Percentiles rank a stretch among this genome's conserved stretches.
These are phyloP conservation scores for Octodon degus DNA, from an alignment of 2,113 vertebrate species.

Conservation along the genomic window DNA sequence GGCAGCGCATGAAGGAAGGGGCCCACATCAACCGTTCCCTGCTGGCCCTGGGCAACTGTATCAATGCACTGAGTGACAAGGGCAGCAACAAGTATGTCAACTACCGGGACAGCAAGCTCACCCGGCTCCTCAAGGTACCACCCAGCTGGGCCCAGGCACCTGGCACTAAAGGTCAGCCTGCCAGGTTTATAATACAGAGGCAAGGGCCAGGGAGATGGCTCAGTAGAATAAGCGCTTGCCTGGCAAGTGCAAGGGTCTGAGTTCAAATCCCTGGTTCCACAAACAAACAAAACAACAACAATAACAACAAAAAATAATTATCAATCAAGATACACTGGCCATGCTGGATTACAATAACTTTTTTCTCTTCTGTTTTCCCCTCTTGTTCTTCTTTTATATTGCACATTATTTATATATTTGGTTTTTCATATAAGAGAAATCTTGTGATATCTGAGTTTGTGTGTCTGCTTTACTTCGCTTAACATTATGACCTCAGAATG, in stretches of 20 bases:
- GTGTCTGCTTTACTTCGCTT: too few relatives aligned
- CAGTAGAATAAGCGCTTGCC: too few relatives aligned
- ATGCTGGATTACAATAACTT: too few relatives aligned
- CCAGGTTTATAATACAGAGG: not conserved
- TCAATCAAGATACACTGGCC: not conserved
- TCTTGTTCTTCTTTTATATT: too few relatives aligned
- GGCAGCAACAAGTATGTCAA: conserved; percentile 92
- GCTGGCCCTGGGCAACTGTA: conserved; percentile 96
- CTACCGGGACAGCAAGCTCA: conserved; percentile 96
- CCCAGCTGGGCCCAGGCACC: fast-evolving
- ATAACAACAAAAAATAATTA: not conserved
- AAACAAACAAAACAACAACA: not conserved
- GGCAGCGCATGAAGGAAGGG: conserved; percentile 95
- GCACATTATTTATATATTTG: too few relatives aligned
- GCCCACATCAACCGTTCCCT: conserved; percentile 97
- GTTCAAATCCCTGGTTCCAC: too few relatives aligned
- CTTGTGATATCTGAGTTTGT: too few relatives aligned
- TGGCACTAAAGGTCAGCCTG: fast-evolving
- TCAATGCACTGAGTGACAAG: conserved; percentile 93
- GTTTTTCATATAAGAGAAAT: too few relatives aligned
- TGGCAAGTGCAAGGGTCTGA: too few relatives aligned
- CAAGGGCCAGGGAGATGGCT: too few relatives aligned
- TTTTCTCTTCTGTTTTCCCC: too few relatives aligned
- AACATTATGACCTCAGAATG: too few relatives aligned
- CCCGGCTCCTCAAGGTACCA: conserved; percentile 93